Evolutionary conservation across 2,113 vertebrate genomes (phyloP).

Genomic region (Erinaceus europaeus): DNA sequence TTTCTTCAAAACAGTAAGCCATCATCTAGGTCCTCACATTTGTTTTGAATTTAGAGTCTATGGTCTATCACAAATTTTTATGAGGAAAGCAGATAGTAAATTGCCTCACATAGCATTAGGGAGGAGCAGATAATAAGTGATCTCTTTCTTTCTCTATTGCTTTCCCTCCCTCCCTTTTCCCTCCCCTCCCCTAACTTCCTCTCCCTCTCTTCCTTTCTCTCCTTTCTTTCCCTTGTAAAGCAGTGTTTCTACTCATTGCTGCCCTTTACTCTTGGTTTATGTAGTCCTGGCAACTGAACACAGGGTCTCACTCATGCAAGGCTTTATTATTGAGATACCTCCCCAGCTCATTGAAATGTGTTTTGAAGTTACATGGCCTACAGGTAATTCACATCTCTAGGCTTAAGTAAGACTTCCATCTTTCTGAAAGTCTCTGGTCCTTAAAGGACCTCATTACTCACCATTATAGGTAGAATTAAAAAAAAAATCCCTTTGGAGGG

Average conservation of each 20-base stretch:
- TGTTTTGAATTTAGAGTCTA: slow-evolving; percentile 13
- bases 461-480: not conserved
- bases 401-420: not conserved
- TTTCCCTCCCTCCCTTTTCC: too few relatives aligned
- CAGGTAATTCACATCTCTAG: not conserved
- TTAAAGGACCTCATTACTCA: not conserved
- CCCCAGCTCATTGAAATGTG: not conserved
- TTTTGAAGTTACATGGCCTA: not conserved
- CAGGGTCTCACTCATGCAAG: not conserved
- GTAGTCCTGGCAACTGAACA: not conserved
- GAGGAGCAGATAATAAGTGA: not conserved
- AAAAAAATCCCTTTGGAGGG: too few relatives aligned
- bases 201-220: too few relatives aligned
- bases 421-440: not conserved
- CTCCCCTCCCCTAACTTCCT: too few relatives aligned
- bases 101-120: not conserved
- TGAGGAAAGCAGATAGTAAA: not conserved
- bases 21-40: not conserved
- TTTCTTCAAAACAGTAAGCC: not conserved
- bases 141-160: too few relatives aligned
- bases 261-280: too few relatives aligned
- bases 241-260: not conserved
- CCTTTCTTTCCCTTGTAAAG: too few relatives aligned
- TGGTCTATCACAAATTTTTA: not conserved
- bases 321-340: not conserved